Evolutionary conservation across 2,888 invertebrate genomes (phyloP).

Genomic region (Uloborus plumipes): DNA sequence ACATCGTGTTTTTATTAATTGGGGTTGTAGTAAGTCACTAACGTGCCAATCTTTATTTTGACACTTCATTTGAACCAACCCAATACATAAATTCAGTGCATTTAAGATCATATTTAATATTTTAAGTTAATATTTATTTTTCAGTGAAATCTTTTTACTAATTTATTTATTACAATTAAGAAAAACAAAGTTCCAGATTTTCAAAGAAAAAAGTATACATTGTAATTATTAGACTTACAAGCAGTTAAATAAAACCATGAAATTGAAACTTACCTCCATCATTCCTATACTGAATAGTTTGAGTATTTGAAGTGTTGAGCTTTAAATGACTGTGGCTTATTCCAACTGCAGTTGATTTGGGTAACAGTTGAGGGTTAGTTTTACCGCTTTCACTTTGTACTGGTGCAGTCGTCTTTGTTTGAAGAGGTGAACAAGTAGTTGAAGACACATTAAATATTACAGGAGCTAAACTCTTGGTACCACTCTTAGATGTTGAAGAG

Average conservation of each 20-base stretch:
- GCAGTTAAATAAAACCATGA: neutral
- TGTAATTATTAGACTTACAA: too few relatives aligned
- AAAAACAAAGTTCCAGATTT: too few relatives aligned
- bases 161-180: too few relatives aligned
- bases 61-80: too few relatives aligned
- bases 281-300: slow-evolving; percentile 56
- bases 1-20: too few relatives aligned
- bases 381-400: slow-evolving; percentile 28
- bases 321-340: slow-evolving; percentile 35
- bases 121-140: too few relatives aligned
- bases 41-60: too few relatives aligned
- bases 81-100: too few relatives aligned
- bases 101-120: too few relatives aligned
- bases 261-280: slow-evolving; percentile 37
- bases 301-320: slow-evolving; percentile 26
- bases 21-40: too few relatives aligned
- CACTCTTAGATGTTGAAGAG: slow-evolving; percentile 27
- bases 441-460: slow-evolving; percentile 50
- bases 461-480: slow-evolving; percentile 38
- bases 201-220: too few relatives aligned
- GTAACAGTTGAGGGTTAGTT: slow-evolving; percentile 26
- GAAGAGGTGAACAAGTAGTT: slow-evolving; percentile 23
- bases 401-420: slow-evolving; percentile 28
- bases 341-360: slow-evolving; percentile 34
- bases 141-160: too few relatives aligned